Conservation (phyloP, 2,797 vertebrate species). For the Telmatherina bonti region DNA sequence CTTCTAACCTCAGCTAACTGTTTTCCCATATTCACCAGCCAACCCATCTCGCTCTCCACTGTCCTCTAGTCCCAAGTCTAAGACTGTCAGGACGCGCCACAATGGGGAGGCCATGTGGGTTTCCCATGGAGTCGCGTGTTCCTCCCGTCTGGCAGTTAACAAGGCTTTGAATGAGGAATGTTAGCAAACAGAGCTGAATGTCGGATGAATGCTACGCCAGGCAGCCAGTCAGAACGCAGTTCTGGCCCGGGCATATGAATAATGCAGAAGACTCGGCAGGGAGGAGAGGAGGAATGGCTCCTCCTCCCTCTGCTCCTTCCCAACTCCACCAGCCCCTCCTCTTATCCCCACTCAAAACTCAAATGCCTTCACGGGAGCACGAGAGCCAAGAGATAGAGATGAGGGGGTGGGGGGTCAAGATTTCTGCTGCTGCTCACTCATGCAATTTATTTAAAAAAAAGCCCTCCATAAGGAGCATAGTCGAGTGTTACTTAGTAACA, state of each 20-base stretch:
- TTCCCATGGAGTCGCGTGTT: conserved; percentile 87
- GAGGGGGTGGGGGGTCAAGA: conserved; percentile 65
- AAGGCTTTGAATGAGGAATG: conserved; percentile 96
- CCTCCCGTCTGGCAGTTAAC: conserved; percentile 93
- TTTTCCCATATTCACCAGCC: conserved; percentile 67
- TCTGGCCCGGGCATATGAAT: conserved; percentile 91
- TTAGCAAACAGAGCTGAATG: conserved; percentile 97
- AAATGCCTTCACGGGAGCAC: conserved; percentile 86
- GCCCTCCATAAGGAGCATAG: conserved; percentile 52
- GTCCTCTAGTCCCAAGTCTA: conserved; percentile 76
- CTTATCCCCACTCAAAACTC: conserved; percentile 76
- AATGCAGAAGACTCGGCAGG: conserved; percentile 88
- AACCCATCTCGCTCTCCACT: conserved; percentile 63
- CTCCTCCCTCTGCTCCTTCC: conserved; percentile 65
- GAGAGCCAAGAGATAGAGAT: conserved; percentile 51
- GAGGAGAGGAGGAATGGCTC: conserved; percentile 66
- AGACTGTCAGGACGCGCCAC: conserved; percentile 86
- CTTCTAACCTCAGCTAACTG: conserved; percentile 75
- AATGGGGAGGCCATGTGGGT: conserved; percentile 89
- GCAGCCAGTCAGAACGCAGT: conserved; percentile 88
- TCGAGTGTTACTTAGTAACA: too few species aligned
- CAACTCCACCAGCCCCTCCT: conserved; percentile 71
- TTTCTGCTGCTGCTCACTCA: conserved; percentile 64
- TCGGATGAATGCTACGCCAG: conserved; percentile 93
- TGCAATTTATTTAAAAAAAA: conserved; percentile 48